These are phyloP conservation scores for Aricia agestis DNA, from an alignment of 1,140 invertebrate genomes.

Conservation along the genomic window DNA sequence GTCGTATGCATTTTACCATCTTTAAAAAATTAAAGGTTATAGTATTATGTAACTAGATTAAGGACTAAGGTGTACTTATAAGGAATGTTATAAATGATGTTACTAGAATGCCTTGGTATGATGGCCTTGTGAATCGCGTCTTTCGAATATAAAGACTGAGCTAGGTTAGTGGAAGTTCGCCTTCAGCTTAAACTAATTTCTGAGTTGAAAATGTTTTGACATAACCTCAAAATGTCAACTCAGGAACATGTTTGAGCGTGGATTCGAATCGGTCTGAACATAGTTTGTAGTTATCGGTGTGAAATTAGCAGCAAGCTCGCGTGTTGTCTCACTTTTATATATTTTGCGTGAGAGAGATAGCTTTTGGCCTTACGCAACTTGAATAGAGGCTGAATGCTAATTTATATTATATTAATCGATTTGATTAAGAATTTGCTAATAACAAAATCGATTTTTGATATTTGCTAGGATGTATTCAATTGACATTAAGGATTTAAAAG, in stretches of 20 bases:
- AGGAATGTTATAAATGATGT: not conserved
- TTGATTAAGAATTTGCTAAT: not conserved
- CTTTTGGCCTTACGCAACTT: slow-evolving; percentile 5
- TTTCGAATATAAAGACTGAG: slow-evolving; percentile 49
- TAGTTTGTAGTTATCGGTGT: slow-evolving; percentile 3
- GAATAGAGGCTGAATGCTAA: not conserved
- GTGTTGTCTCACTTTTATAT: not conserved
- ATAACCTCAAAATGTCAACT: slow-evolving; percentile 2
- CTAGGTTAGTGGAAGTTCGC: slow-evolving; percentile 29
- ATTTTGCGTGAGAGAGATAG: not conserved
- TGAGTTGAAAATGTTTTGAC: not conserved
- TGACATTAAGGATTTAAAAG: not conserved
- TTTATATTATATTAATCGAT: not conserved
- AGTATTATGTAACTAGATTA: slow-evolving; percentile 6
- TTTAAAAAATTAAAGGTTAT: not conserved
- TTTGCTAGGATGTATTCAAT: not conserved
- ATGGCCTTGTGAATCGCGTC: slow-evolving; percentile 41
- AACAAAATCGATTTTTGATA: not conserved
- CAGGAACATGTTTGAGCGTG: not conserved
- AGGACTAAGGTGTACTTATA: slow-evolving; percentile 10
- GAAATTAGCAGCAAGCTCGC: slow-evolving; percentile 1
- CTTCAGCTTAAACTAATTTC: not conserved
- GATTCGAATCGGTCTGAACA: slow-evolving; percentile 4
- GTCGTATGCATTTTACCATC: too few relatives aligned
- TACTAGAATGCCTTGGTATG: slow-evolving; percentile 28